These are phyloP conservation scores for Benthosema pterotum DNA, from an alignment of 2,797 vertebrate genomes.

Conservation along the genomic window DNA sequence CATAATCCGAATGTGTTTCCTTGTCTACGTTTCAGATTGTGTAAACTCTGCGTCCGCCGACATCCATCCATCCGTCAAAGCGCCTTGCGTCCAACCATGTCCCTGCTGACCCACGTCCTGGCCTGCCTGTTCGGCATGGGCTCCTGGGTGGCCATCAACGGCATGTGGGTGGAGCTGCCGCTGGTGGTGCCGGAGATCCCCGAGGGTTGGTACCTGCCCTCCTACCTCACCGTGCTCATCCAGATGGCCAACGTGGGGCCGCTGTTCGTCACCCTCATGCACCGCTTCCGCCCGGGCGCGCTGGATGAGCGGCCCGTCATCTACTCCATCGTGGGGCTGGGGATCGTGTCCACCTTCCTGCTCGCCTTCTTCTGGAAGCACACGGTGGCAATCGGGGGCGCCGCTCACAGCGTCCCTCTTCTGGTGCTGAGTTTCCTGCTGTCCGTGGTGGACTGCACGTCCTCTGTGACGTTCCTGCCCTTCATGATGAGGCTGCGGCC, in stretches of 20 bases:
- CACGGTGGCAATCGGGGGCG: slow-evolving; percentile 52
- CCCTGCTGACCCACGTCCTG: slow-evolving; percentile 77
- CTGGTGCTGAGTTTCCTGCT: slow-evolving; percentile 84
- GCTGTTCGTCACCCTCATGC: slow-evolving; percentile 82
- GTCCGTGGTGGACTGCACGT: slow-evolving; percentile 88
- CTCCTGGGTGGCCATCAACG: slow-evolving; percentile 90
- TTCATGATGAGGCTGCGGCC: slow-evolving; percentile 85
- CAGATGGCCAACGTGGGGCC: slow-evolving; percentile 88
- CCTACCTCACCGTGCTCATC: slow-evolving; percentile 87
- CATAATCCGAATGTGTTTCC: slow-evolving; percentile 26
- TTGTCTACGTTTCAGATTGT: slow-evolving; percentile 52
- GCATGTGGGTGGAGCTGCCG: slow-evolving; percentile 89
- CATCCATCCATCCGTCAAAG: slow-evolving; percentile 18
- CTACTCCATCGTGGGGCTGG: slow-evolving; percentile 77
- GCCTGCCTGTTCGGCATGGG: slow-evolving; percentile 85
- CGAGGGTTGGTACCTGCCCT: slow-evolving; percentile 84
- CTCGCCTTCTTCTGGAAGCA: slow-evolving; percentile 83
- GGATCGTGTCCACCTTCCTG: slow-evolving; percentile 79
- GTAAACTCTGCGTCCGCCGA: slow-evolving; percentile 21
- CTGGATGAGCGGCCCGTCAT: slow-evolving; percentile 79
- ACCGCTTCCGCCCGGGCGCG: slow-evolving; percentile 75
- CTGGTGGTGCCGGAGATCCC: slow-evolving; percentile 76
- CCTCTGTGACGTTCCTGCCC: slow-evolving; percentile 88
- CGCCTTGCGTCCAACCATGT: slow-evolving; percentile 76
- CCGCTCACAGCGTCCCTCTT: slow-evolving; percentile 77